Evolutionary conservation across 2,113 vertebrate genomes (phyloP).

Genomic region (Drymodes brunneopygia): DNA sequence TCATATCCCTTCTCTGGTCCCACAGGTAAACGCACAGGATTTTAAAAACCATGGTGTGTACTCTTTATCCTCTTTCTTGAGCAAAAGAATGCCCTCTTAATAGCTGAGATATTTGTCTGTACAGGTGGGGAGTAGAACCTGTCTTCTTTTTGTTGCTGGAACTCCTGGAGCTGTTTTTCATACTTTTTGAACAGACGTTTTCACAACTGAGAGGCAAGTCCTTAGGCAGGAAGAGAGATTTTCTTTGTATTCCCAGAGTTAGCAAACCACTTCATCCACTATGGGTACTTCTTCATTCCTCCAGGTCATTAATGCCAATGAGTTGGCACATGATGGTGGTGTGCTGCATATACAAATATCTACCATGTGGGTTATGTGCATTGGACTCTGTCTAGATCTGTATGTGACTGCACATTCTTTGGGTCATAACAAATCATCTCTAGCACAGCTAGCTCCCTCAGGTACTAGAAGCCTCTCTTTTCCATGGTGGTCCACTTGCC

Average conservation of each 20-base stretch:
- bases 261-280: not conserved
- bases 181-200: not conserved
- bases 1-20: not conserved
- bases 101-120: not conserved
- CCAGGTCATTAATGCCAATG: not conserved
- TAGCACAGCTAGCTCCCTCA: not conserved
- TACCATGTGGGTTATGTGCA: not conserved
- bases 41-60: not conserved
- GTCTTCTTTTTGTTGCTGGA: not conserved
- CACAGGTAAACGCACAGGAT: not conserved
- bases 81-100: not conserved
- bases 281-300: not conserved
- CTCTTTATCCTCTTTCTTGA: not conserved
- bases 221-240: not conserved
- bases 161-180: not conserved
- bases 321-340: not conserved
- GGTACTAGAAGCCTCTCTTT: not conserved
- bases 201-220: not conserved
- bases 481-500: not conserved
- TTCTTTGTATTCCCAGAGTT: not conserved
- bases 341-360: not conserved
- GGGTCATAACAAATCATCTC: not conserved
- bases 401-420: not conserved
- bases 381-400: not conserved
- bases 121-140: not conserved